These are phyloP conservation scores for Lepidurus couesii DNA, from an alignment of 1,140 invertebrate genomes.

Conservation along the genomic window DNA sequence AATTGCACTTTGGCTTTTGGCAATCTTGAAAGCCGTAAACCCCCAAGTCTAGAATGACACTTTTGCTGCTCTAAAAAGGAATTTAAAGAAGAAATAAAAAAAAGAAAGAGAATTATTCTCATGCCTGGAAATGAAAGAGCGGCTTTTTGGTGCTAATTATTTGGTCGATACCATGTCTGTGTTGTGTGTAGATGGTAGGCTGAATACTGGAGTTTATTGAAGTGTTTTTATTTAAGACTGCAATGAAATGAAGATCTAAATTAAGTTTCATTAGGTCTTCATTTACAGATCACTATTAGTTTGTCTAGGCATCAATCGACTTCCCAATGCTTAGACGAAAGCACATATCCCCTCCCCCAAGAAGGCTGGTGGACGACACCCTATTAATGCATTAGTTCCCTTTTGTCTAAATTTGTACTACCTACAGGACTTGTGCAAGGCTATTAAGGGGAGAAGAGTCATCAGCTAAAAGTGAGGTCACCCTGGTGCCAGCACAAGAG, in stretches of 20 bases:
- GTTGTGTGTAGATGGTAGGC: background rate
- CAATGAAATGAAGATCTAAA: background rate
- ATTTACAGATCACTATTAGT: background rate
- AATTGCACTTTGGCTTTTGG: background rate
- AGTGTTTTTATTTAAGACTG: background rate
- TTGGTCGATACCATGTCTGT: background rate
- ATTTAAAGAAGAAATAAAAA: background rate
- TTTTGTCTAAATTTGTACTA: slow-evolving; percentile 11
- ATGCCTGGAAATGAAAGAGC: background rate
- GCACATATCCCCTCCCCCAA: background rate
- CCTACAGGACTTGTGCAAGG: slow-evolving; percentile 13
- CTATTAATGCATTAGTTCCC: slow-evolving; percentile 6
- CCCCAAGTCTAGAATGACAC: background rate
- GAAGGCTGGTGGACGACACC: background rate
- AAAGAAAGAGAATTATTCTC: background rate
- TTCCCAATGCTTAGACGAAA: background rate
- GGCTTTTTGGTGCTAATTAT: slow-evolving; percentile 4
- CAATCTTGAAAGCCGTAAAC: slow-evolving; percentile 10
- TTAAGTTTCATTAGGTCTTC: background rate
- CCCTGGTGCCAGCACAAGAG: slow-evolving; percentile 10
- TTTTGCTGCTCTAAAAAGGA: background rate
- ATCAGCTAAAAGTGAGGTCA: slow-evolving; percentile 22
- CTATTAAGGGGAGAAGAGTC: slow-evolving; percentile 15
- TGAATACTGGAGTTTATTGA: background rate
- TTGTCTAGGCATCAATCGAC: background rate